These are phyloP conservation scores for Herpailurus yagouaroundi DNA, from an alignment of 2,113 vertebrate genomes.

Conservation along the genomic window DNA sequence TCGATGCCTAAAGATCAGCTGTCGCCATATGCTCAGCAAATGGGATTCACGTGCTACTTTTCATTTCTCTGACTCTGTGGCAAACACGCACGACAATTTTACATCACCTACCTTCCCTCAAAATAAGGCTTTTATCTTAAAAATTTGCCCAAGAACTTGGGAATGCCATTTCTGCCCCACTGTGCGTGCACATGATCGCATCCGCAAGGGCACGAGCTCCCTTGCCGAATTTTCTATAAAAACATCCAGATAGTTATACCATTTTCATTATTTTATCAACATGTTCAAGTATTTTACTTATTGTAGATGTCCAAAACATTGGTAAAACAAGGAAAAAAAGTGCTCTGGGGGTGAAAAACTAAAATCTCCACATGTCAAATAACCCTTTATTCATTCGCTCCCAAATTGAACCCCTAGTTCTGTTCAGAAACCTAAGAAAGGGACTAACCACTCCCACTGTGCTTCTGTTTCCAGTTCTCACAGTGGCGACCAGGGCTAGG, in stretches of 20 bases:
- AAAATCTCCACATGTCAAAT: not conserved
- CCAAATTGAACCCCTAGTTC: fast-evolving
- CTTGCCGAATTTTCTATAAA: not conserved
- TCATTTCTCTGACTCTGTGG: not conserved
- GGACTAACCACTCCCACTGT: fast-evolving
- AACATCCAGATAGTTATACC: not conserved
- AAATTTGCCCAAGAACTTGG: not conserved
- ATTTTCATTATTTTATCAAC: not conserved
- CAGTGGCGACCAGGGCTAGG: not conserved
- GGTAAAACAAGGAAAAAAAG: not conserved
- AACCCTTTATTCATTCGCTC: not conserved
- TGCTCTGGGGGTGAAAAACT: not conserved
- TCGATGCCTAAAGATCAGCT: too few species aligned
- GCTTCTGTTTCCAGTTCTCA: not conserved
- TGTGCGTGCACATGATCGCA: fast-evolving
- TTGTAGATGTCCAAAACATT: not conserved
- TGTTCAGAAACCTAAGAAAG: not conserved
- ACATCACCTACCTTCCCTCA: not conserved
- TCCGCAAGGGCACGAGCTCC: not conserved
- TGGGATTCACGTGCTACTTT: not conserved
- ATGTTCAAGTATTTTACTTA: not conserved
- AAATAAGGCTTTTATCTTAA: not conserved
- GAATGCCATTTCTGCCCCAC: too few species aligned
- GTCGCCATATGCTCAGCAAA: not conserved
- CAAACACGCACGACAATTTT: fast-evolving